Conservation (phyloP, 2,797 vertebrate species). For the Apodemus agrarius region DNA sequence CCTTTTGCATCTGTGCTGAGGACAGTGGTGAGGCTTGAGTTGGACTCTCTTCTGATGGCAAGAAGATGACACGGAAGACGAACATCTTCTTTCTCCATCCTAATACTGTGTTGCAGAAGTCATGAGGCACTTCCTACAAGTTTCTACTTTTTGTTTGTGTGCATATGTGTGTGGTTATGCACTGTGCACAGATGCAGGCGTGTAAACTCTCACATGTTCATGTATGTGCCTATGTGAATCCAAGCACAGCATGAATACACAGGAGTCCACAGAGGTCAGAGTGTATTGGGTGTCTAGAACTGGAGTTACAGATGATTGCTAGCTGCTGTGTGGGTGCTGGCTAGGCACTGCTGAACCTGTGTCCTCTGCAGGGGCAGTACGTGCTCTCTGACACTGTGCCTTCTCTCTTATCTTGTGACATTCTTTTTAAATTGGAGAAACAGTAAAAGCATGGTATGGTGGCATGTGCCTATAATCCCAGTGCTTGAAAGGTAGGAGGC, state of each 20-base stretch:
- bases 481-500: background rate
- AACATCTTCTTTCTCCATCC: background rate
- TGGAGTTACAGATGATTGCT: background rate
- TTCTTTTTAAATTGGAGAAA: background rate
- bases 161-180: background rate
- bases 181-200: background rate
- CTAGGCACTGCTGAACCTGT: background rate
- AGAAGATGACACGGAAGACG: background rate
- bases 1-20: background rate
- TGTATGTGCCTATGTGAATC: background rate
- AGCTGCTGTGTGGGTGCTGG: background rate
- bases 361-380: background rate
- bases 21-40: background rate
- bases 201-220: no score
- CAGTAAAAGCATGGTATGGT: background rate
- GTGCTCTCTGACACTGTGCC: background rate
- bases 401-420: background rate
- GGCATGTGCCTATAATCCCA: background rate
- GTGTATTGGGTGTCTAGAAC: background rate
- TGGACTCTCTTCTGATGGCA: background rate
- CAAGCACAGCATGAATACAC: background rate
- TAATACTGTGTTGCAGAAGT: background rate
- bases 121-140: slow-evolving; percentile 12
- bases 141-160: background rate
- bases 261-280: background rate